These are phyloP conservation scores for Cydia pomonella DNA, from an alignment of 1,140 invertebrate genomes.

Conservation along the genomic window DNA sequence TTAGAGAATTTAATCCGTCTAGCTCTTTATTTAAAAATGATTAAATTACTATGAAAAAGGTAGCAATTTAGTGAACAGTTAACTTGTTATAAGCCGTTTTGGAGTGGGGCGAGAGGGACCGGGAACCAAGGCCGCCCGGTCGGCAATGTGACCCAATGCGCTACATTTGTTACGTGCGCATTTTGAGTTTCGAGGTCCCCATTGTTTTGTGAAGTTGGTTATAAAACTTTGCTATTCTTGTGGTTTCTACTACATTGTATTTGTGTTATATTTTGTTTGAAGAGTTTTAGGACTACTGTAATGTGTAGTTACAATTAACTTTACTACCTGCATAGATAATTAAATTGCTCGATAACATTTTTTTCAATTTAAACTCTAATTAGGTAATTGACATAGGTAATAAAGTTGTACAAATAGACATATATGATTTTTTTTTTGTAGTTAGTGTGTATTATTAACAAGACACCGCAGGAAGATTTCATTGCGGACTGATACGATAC, in stretches of 20 bases:
- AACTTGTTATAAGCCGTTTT: neutral
- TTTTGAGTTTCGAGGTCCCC: slow-evolving; percentile 22
- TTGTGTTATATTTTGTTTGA: neutral
- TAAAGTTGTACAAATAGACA: no score
- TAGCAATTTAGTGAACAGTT: neutral
- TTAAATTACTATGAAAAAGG: neutral
- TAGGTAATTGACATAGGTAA: neutral
- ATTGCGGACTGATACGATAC: no score
- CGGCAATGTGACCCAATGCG: slow-evolving; percentile 66
- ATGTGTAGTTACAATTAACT: no score
- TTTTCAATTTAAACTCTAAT: neutral
- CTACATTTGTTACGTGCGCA: slow-evolving; percentile 43
- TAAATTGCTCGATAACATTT: no score
- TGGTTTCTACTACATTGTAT: slow-evolving; percentile 39
- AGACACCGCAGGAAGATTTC: no score
- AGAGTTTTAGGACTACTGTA: no score
- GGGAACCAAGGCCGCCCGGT: slow-evolving; percentile 64
- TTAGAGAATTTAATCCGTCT: neutral
- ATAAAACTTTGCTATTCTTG: slow-evolving; percentile 36
- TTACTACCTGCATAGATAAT: no score
- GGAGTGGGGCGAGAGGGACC: slow-evolving; percentile 38
- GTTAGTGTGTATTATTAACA: no score
- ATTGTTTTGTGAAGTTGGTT: slow-evolving; percentile 44
- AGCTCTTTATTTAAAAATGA: neutral
- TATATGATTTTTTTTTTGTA: no score